A percentile compares a stretch with the other conserved stretches of the same genome.
Evolutionary conservation across 2,888 invertebrate species (phyloP).

Genomic region (Thera britannica): DNA sequence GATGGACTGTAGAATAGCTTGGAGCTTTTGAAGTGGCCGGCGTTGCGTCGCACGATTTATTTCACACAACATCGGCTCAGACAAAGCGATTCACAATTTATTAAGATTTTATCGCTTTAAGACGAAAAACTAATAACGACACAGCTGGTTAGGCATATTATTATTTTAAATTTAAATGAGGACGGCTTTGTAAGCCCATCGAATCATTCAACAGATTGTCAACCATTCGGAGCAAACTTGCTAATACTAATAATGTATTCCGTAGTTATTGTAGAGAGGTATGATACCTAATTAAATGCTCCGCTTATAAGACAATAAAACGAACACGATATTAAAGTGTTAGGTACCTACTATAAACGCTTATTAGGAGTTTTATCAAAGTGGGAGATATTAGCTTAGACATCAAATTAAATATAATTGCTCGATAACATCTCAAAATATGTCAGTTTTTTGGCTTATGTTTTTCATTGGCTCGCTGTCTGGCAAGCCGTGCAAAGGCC

Average conservation of each 20-base stretch:
- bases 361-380: slow-evolving; percentile 4
- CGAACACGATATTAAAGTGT: not conserved
- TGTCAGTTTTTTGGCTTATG: slow-evolving; percentile 27
- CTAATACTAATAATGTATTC: not conserved
- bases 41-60: slow-evolving; percentile 68
- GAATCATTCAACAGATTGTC: slow-evolving; percentile 38
- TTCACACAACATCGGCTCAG: slow-evolving; percentile 71
- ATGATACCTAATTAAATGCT: not conserved
- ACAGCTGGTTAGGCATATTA: slow-evolving; percentile 55
- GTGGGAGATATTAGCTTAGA: slow-evolving; percentile 10
- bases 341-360: not conserved
- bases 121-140: slow-evolving; percentile 73
- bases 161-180: slow-evolving; percentile 37
- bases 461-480: slow-evolving; percentile 17
- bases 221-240: slow-evolving; percentile 32
- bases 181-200: slow-evolving; percentile 38
- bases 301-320: not conserved
- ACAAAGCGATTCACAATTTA: slow-evolving; percentile 73
- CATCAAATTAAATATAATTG: slow-evolving; percentile 10
- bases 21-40: slow-evolving; percentile 71
- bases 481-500: slow-evolving; percentile 22
- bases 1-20: slow-evolving; percentile 44
- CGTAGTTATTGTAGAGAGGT: not conserved
- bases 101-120: slow-evolving; percentile 81
- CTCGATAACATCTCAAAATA: slow-evolving; percentile 16